Evolutionary conservation across 2,113 vertebrate species (phyloP).

Genomic region (Glaucidium brasilianum): DNA sequence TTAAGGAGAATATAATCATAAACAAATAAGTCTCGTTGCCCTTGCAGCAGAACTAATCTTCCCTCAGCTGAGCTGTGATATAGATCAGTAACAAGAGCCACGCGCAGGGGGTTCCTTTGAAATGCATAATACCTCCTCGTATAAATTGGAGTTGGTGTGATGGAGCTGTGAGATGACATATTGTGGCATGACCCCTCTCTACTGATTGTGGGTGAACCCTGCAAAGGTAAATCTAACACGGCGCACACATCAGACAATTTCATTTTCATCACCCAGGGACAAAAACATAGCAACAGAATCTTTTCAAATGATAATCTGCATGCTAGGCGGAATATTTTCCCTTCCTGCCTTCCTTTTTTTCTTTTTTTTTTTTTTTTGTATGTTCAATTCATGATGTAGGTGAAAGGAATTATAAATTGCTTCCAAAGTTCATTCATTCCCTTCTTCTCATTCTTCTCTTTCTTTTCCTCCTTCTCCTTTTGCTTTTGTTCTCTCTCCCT

Average conservation of each 20-base stretch:
- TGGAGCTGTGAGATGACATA: slow-evolving; percentile 81
- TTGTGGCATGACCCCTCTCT: slow-evolving; percentile 77
- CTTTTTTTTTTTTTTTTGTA: not conserved
- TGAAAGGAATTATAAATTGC: slow-evolving; percentile 55
- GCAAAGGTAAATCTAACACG: slow-evolving; percentile 82
- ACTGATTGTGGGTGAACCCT: slow-evolving; percentile 74
- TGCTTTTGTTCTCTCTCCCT: slow-evolving; percentile 30
- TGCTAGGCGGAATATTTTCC: slow-evolving; percentile 68
- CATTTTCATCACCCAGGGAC: slow-evolving; percentile 83
- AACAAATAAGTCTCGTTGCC: slow-evolving; percentile 79
- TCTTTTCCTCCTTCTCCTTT: not conserved
- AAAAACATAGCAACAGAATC: slow-evolving; percentile 77
- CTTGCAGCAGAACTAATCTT: slow-evolving; percentile 82
- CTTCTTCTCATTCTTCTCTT: not conserved
- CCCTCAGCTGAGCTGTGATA: slow-evolving; percentile 76
- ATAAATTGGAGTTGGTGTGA: slow-evolving; percentile 80
- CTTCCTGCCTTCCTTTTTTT: not conserved
- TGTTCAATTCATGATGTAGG: slow-evolving; percentile 48
- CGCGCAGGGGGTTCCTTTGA: slow-evolving; percentile 78
- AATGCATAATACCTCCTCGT: slow-evolving; percentile 81
- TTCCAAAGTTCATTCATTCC: slow-evolving; percentile 52
- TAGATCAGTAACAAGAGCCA: slow-evolving; percentile 81
- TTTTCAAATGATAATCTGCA: slow-evolving; percentile 84
- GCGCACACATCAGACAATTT: slow-evolving; percentile 83
- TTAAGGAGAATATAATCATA: slow-evolving; percentile 77